Percentiles rank a stretch among this genome's conserved stretches.
These are phyloP conservation scores for Drosophila micromelanica DNA, from an alignment of 1,140 invertebrate genomes.

Conservation along the genomic window DNA sequence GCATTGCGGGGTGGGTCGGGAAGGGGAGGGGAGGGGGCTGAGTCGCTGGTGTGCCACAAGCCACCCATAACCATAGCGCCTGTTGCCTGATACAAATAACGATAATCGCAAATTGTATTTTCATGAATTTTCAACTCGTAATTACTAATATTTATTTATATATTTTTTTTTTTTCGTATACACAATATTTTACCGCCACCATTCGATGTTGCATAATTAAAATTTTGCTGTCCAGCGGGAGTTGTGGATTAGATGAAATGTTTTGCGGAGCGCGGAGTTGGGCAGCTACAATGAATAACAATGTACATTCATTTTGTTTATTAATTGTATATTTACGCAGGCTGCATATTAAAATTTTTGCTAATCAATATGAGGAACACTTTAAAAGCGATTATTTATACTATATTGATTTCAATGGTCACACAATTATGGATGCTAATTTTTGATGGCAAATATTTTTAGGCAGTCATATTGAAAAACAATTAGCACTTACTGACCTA, in stretches of 20 bases:
- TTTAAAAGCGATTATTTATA: slow-evolving; percentile 57
- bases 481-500: too few relatives aligned
- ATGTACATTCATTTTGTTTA: slow-evolving; percentile 81
- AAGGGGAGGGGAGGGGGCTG: not conserved
- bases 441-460: not conserved
- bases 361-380: slow-evolving; percentile 69
- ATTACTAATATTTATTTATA: slow-evolving; percentile 76
- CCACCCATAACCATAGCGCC: slow-evolving; percentile 34
- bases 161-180: not conserved
- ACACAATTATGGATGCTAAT: slow-evolving; percentile 1
- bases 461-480: not conserved
- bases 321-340: slow-evolving; percentile 77
- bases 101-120: slow-evolving; percentile 83
- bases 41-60: not conserved
- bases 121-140: slow-evolving; percentile 81
- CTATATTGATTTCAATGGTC: slow-evolving; percentile 34
- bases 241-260: not conserved
- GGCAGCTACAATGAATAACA: slow-evolving; percentile 75
- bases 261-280: not conserved
- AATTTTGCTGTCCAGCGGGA: slow-evolving; percentile 62
- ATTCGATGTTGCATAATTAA: slow-evolving; percentile 73
- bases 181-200: slow-evolving; percentile 20
- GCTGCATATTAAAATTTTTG: slow-evolving; percentile 69
- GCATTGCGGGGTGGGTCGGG: too few relatives aligned
- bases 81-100: slow-evolving; percentile 78